phyloP scores from a whole-genome alignment of 2,113 vertebrate genomes.

The Phyllostomus discolor region DNA sequence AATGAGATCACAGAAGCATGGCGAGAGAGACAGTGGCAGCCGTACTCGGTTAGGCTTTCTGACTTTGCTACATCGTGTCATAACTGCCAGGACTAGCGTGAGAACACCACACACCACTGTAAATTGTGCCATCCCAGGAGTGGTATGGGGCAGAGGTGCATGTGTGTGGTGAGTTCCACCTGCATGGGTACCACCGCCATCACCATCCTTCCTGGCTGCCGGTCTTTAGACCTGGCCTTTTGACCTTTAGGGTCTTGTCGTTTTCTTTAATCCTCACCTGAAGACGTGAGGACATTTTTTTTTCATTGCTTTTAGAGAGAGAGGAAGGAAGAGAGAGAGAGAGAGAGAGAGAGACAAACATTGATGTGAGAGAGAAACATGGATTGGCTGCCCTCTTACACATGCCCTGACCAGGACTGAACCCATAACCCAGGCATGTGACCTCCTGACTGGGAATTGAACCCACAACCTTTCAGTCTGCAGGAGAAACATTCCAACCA shows the following conservation, averaged over 20 bases:
- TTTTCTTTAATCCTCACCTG: neutral
- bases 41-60: neutral
- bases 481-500: no score
- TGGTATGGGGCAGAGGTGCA: neutral
- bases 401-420: no score
- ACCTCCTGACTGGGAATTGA: no score
- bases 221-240: neutral
- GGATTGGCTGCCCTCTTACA: no score
- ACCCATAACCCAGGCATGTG: no score
- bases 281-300: no score
- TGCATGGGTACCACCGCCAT: neutral
- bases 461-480: no score
- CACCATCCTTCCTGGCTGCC: neutral
- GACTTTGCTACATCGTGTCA: neutral
- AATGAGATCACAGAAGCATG: neutral
- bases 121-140: neutral
- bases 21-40: neutral
- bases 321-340: no score
- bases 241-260: neutral
- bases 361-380: no score
- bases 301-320: no score
- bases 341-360: no score
- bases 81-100: neutral
- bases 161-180: neutral
- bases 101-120: neutral